Conservation (phyloP, 2,113 vertebrate genomes). For the Ceyx melanurus region DNA sequence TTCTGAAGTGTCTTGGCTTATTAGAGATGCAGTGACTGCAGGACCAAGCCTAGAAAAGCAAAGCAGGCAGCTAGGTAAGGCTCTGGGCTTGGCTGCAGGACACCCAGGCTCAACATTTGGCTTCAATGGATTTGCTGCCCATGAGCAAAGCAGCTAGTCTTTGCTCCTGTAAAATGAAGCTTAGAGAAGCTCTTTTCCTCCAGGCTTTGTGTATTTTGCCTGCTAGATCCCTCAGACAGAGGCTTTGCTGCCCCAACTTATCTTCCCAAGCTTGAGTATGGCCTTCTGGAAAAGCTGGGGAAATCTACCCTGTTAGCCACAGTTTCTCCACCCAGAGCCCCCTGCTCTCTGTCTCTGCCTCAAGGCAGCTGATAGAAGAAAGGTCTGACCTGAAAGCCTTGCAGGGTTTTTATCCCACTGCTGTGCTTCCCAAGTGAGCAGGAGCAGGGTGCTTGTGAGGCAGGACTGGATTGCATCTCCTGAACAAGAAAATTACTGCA, state of each 20-base stretch:
- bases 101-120: neutral
- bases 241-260: neutral
- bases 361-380: neutral
- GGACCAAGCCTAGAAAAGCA: neutral
- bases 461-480: neutral
- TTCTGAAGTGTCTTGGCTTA: slow-evolving; percentile 8
- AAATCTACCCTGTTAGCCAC: neutral
- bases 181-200: neutral
- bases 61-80: neutral
- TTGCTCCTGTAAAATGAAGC: neutral
- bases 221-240: neutral
- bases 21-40: neutral
- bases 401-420: neutral
- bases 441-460: fast-evolving
- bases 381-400: neutral
- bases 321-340: neutral
- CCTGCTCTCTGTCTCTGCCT: neutral
- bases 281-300: neutral
- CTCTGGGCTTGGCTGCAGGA: neutral
- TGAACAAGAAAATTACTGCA: neutral
- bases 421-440: neutral
- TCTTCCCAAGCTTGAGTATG: neutral
- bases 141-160: neutral
- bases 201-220: neutral
- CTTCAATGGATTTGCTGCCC: neutral